Base-by-base conservation (phyloP, 92 coral and sea anemone genomes). In the Epizoanthus stellaris region DNA sequence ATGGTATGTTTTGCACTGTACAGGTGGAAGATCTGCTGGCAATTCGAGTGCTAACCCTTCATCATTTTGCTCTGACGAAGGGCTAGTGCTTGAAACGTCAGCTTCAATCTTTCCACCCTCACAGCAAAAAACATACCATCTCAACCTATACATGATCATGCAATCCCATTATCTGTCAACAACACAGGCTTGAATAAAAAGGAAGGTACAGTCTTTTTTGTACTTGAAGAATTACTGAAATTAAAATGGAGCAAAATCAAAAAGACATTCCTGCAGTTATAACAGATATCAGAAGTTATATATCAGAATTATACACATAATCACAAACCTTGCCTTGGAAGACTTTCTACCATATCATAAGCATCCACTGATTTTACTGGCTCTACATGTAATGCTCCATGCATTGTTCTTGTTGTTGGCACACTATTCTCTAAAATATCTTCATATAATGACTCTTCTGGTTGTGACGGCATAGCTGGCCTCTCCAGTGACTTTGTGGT, bases 401-500 rank as follows among this genome's bases (percentile, higher is more conserved):
- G 3, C 4, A 47, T 68, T 11, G 5, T 17, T 38, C 42, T 67
- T 67, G 6, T 67, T 36, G 73, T 40, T 13, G 20, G 52, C 9
- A 10, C 1, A 68, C 4, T 68, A 15, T n/a, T 30, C 21, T 38
- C 73, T 9, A 11, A 40, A 38, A 68, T 17, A 38, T 2, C 73
- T 43, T 68, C 49, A 68, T 68, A 68, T 17, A 19, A 9, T 0
- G 21, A 38, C 21, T 68, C 73, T 34, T 25, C 77, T n/a, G 36
- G 39, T 5, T 52, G 64, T 63, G 73, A 45, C 3, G 25, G 17
- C 42, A 62, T 9, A 42, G 15, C 34, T 23, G 86, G 80, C 16
- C 67, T 52, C 79, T 82, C 86, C 36, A 75, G 38, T 15, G 80
- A 53, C 23, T 75, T 83, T 39, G 77, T 58, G 3, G 67, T 73